Percentiles rank a stretch among this genome's conserved stretches.
phyloP scores from a whole-genome alignment of 2,797 vertebrate species.

The Platalea minor region DNA sequence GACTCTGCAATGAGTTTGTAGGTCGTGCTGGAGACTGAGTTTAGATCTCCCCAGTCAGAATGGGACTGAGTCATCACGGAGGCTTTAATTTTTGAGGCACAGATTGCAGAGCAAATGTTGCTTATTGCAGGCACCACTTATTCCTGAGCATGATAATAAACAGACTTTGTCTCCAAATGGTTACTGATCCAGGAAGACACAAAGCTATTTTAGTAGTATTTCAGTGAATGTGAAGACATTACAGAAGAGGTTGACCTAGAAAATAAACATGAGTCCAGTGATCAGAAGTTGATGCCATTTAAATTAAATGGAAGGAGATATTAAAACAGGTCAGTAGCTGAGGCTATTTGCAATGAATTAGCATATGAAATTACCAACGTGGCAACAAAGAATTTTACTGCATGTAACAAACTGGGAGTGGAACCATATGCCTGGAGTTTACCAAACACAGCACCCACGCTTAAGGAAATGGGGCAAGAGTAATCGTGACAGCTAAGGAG shows the following conservation, averaged over 20 bases:
- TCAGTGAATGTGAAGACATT: constrained; percentile 12
- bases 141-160: constrained; percentile 60
- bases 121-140: constrained; percentile 64
- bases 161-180: constrained; percentile 69
- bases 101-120: constrained; percentile 71
- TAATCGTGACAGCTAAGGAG: background rate
- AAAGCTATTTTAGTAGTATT: constrained; percentile 56
- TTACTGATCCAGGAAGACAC: constrained; percentile 64
- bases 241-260: constrained; percentile 53
- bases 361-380: background rate
- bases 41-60: constrained; percentile 24
- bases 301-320: constrained; percentile 5
- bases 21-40: background rate
- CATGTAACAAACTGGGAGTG: background rate
- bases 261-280: constrained; percentile 13
- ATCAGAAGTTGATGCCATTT: constrained; percentile 16
- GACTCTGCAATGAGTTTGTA: background rate
- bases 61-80: constrained; percentile 44
- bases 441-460: constrained; percentile 45
- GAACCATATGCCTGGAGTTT: constrained; percentile 52
- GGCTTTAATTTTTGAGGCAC: constrained; percentile 56
- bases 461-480: constrained; percentile 23
- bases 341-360: background rate
- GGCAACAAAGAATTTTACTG: background rate
- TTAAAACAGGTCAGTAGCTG: constrained; percentile 41